These are phyloP conservation scores for Heliothis virescens DNA, from an alignment of 1,140 invertebrate species.

Conservation along the genomic window DNA sequence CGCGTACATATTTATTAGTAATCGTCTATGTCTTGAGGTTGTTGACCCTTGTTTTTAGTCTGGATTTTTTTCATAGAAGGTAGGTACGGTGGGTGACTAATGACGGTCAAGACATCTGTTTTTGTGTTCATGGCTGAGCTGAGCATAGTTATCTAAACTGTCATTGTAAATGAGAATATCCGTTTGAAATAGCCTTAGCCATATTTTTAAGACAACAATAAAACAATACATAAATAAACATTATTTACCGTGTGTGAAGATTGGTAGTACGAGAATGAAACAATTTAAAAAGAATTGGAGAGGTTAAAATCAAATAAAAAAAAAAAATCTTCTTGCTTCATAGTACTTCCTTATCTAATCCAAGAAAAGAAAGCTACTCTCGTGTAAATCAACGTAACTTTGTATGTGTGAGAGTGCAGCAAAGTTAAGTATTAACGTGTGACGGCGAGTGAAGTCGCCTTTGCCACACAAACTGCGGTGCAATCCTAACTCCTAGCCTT, in stretches of 20 bases:
- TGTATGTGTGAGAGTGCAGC: neutral
- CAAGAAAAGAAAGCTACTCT: neutral
- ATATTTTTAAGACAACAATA: no score
- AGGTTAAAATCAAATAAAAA: no score
- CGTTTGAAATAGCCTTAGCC: no score
- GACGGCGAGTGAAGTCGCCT: constrained; percentile 4
- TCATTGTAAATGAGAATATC: no score
- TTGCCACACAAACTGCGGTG: neutral
- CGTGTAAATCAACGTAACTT: neutral
- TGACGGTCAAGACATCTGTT: no score
- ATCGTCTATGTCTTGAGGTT: constrained; percentile 21
- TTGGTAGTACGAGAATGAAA: no score
- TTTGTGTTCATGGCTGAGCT: no score
- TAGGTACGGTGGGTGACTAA: neutral
- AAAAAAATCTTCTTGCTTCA: no score
- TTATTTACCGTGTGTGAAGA: no score
- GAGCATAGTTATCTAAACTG: no score
- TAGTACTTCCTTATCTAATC: neutral
- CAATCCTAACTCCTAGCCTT: constrained; percentile 9
- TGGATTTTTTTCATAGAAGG: neutral
- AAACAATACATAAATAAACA: no score
- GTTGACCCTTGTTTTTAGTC: constrained; percentile 15
- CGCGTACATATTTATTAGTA: constrained; percentile 31
- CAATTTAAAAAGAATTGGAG: no score
- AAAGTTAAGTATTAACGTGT: constrained; percentile 19